Base-by-base conservation (phyloP, 2,113 vertebrate species). In the Saimiri boliviensis region DNA sequence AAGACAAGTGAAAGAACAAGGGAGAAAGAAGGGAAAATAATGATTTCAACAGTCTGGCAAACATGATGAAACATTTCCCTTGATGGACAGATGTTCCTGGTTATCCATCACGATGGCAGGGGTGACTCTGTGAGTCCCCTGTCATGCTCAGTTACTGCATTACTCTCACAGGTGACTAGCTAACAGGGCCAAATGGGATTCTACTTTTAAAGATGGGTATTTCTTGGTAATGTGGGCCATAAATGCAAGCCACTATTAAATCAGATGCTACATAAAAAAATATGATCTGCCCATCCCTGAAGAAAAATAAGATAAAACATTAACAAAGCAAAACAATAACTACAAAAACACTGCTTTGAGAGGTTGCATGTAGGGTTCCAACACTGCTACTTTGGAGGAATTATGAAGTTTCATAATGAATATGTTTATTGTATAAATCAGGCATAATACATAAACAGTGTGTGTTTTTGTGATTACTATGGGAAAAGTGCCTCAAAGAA, bases 101-200 rank as follows among this genome's bases (percentile, higher is more conserved):
- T 82, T 16, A 25, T n/a, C 11, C 5, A 63, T 14, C 54, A n/a
- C 14, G 20, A n/a, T 30, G 5, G 20, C 2, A 91, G 0, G 1
- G 3, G 0, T 8, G 8, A 32, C 8, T 40, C 25, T 27, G 14
- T 27, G 11, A 30, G 23, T 0, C 2, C 27, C n/a, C 32, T 0
- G 6, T 76, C 63, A 94, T 0, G 2, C 6, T 20, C n/a, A 37
- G 0, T 49, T 35, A 63, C n/a, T 1, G 8, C 37, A 2, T 3
- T 23, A 12, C 8, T 56, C 5, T 42, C 30, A 0, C 8, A 19
- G 0, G 49, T 17, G 23, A 45, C 35, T 23, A 11, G 35, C 6
- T 63, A 14, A 30, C 2, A 32, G 8, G 9, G 0, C 9, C 40
- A 81, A 86, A 47, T 25, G 35, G n/a, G 6, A 85, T 54, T 77